Conservation (phyloP, 2,113 vertebrate genomes). For the Spea multiplicata region DNA sequence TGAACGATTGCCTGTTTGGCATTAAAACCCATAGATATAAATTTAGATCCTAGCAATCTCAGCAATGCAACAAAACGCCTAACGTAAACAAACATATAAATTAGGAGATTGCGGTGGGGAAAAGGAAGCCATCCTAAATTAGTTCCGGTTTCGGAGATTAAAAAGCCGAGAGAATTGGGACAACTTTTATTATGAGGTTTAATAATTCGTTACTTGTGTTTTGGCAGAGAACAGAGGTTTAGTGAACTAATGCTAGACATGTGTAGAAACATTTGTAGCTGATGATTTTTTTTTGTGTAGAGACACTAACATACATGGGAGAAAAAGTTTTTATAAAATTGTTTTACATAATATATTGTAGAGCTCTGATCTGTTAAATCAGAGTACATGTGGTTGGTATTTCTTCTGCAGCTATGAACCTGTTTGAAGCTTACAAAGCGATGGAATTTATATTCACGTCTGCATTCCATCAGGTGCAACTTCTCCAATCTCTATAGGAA, state of each 20-base stretch:
- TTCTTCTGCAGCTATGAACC: slow-evolving; percentile 1
- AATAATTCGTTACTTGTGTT: slow-evolving; percentile 32
- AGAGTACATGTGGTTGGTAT: not conserved
- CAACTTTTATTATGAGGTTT: slow-evolving; percentile 30
- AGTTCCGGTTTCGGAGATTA: slow-evolving; percentile 40
- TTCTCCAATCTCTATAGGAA: slow-evolving; percentile 22
- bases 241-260: slow-evolving; percentile 37
- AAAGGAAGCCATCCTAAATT: slow-evolving; percentile 22
- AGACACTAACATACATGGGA: not conserved
- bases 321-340: not conserved
- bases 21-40: slow-evolving; percentile 61
- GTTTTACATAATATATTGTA: not conserved
- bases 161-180: slow-evolving; percentile 40
- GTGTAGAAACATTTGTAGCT: slow-evolving; percentile 13
- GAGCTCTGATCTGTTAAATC: not conserved
- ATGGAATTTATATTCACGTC: slow-evolving; percentile 20
- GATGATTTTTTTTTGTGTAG: not conserved
- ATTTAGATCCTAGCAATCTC: slow-evolving; percentile 60
- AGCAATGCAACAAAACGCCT: slow-evolving; percentile 58
- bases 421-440: slow-evolving; percentile 3
- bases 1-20: slow-evolving; percentile 66
- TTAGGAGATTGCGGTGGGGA: slow-evolving; percentile 25
- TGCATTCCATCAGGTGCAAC: slow-evolving; percentile 41
- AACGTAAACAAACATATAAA: slow-evolving; percentile 54
- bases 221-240: slow-evolving; percentile 17